phyloP scores from a whole-genome alignment of 2,113 vertebrate genomes.

The Azemiops feae region DNA sequence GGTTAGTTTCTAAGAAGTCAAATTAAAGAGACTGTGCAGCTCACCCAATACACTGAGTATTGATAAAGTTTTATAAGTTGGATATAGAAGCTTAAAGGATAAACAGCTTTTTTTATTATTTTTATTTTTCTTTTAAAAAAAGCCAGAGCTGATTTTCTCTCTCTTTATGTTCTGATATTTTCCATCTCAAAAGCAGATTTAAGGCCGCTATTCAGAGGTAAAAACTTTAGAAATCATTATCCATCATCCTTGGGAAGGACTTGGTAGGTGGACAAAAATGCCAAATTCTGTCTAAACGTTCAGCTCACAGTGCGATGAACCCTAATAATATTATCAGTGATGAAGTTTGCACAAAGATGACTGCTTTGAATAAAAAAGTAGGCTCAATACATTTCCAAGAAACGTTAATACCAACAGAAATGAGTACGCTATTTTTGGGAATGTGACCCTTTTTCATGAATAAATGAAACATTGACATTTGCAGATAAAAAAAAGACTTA shows the following conservation, averaged over 20 bases:
- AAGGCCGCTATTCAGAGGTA: constrained; percentile 51
- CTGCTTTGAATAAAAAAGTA: constrained; percentile 68
- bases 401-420: not conserved
- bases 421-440: constrained; percentile 74
- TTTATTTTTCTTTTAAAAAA: not conserved
- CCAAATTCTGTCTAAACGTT: not conserved
- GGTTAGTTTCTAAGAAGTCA: constrained; percentile 48
- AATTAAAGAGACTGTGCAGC: constrained; percentile 64
- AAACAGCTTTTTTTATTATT: not conserved
- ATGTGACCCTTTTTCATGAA: constrained; percentile 81
- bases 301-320: not conserved
- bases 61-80: constrained; percentile 58
- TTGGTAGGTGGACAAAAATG: not conserved
- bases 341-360: constrained; percentile 78
- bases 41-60: constrained; percentile 54
- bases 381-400: constrained; percentile 53
- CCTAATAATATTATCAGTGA: constrained; percentile 56
- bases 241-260: not conserved
- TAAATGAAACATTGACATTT: constrained; percentile 85
- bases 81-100: constrained; percentile 50
- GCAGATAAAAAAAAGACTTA: constrained; percentile 83
- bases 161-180: constrained; percentile 57
- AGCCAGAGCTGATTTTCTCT: constrained; percentile 43
- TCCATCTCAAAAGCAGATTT: constrained; percentile 47
- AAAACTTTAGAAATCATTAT: constrained; percentile 56